These are phyloP conservation scores for Cydia splendana DNA, from an alignment of 1,140 invertebrate species.

Conservation along the genomic window DNA sequence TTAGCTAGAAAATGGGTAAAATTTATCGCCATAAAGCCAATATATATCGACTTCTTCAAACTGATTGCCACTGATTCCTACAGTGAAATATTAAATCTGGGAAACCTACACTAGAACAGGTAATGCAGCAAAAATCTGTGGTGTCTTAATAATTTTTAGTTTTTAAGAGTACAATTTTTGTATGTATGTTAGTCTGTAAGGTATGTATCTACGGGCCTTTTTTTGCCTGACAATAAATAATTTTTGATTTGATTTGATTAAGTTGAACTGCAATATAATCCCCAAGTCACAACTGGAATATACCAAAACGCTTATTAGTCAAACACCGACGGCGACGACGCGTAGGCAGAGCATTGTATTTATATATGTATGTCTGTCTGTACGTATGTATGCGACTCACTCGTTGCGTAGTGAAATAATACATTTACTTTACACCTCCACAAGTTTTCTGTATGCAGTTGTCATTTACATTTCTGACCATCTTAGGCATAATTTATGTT, in stretches of 20 bases:
- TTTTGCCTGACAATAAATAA: no score
- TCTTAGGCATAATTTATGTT: background rate
- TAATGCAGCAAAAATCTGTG: no score
- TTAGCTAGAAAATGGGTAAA: no score
- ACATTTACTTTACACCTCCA: background rate
- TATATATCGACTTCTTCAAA: no score
- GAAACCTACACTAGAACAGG: no score
- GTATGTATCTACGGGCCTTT: no score
- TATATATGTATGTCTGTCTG: background rate
- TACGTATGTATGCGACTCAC: background rate
- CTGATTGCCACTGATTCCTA: no score
- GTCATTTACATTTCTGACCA: background rate
- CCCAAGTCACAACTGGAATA: background rate
- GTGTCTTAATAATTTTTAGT: no score
- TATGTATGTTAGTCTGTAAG: no score
- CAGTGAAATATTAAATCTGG: no score
- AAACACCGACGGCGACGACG: conserved; percentile 10
- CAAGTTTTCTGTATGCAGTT: background rate
- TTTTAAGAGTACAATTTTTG: no score
- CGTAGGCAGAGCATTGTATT: conserved; percentile 26
- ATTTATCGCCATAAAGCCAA: no score
- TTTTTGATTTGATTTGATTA: background rate
- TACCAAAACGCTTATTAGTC: conserved; percentile 25
- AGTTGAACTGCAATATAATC: background rate
- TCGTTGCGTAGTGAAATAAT: background rate